Evolutionary conservation across 2,888 invertebrate genomes (phyloP).

Genomic region (Molanna angustata): DNA sequence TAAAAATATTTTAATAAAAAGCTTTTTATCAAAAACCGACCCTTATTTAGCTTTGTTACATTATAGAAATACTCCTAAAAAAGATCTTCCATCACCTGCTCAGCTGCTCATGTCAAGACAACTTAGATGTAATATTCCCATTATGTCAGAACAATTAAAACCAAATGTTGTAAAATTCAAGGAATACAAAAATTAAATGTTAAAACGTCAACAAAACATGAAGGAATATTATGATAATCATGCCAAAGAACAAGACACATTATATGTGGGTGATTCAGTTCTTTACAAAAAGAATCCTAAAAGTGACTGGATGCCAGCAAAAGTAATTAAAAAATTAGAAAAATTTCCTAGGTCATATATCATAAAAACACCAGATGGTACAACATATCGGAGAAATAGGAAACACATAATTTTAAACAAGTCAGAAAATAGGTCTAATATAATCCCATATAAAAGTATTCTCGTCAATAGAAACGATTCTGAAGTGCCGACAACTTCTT

Average conservation of each 20-base stretch:
- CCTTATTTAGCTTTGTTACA: slow-evolving; percentile 7
- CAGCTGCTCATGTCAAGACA: slow-evolving; percentile 10
- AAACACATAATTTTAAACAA: too few relatives aligned
- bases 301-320: background rate
- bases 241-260: background rate
- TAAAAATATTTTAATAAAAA: slow-evolving; percentile 26
- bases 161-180: background rate
- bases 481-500: too few relatives aligned
- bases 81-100: slow-evolving; percentile 9
- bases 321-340: background rate
- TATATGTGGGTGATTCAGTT: background rate
- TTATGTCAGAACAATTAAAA: background rate
- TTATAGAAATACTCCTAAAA: slow-evolving; percentile 14
- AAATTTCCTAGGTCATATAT: background rate
- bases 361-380: background rate
- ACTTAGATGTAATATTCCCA: background rate
- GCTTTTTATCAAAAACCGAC: slow-evolving; percentile 17
- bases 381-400: background rate
- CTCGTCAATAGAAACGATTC: too few relatives aligned
- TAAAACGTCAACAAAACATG: background rate
- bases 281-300: background rate
- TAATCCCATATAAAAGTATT: too few relatives aligned
- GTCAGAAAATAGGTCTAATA: too few relatives aligned
- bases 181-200: background rate
- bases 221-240: background rate